phyloP scores from a whole-genome alignment of 2,113 vertebrate genomes.

The Nerophis lumbriciformis region DNA sequence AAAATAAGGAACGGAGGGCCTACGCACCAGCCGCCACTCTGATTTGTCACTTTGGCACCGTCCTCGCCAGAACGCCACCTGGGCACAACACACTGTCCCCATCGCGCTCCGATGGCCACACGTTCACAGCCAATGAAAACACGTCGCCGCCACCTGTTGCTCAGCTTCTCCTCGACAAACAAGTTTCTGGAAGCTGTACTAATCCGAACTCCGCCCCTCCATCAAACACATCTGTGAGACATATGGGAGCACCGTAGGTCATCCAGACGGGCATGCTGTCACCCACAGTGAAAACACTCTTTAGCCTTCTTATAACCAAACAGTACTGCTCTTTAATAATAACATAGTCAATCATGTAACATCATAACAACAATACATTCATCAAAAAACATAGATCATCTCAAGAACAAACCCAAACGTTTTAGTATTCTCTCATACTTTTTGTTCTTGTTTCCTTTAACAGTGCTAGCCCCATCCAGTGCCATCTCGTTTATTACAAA shows the following conservation, averaged over 20 bases:
- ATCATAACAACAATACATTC: background rate
- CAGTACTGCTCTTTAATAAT: no score
- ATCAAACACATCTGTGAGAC: constrained; percentile 55
- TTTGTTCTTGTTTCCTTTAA: no score
- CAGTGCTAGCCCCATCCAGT: no score
- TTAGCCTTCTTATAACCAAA: constrained; percentile 18
- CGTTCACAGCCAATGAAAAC: no score
- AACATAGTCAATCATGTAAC: no score
- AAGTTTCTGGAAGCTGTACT: background rate
- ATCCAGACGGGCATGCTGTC: constrained; percentile 42
- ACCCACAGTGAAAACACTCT: constrained; percentile 25
- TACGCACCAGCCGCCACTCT: constrained; percentile 54
- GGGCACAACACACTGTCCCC: constrained; percentile 24
- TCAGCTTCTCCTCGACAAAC: background rate
- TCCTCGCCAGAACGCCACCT: constrained; percentile 54
- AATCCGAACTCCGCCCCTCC: constrained; percentile 14
- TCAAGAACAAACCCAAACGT: no score
- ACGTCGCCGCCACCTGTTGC: constrained; percentile 36
- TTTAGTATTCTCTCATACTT: no score
- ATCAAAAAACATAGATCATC: no score
- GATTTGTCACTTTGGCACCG: constrained; percentile 47
- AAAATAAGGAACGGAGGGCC: constrained; percentile 15
- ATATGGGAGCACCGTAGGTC: constrained; percentile 63
- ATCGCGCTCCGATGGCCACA: background rate
- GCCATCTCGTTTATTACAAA: no score